Evolutionary conservation across 2,113 vertebrate genomes (phyloP).

Genomic region (Gymnarchus niloticus): DNA sequence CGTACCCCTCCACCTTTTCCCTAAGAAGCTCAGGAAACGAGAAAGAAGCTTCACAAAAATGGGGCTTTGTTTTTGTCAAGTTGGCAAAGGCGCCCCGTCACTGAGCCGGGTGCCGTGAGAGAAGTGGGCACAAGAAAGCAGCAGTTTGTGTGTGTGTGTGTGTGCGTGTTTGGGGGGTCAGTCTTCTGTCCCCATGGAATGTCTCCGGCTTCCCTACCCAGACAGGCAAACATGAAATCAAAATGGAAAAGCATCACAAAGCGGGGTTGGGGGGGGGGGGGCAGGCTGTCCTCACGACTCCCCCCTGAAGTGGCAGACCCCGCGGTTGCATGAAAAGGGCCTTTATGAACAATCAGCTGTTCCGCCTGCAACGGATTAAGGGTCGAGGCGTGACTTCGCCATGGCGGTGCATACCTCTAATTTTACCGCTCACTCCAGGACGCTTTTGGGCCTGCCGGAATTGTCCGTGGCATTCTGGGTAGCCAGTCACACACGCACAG

Average conservation of each 20-base stretch:
- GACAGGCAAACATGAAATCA: slow-evolving; percentile 65
- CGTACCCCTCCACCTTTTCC: not conserved
- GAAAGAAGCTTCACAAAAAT: slow-evolving; percentile 64
- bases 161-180: slow-evolving; percentile 20
- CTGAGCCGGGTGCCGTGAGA: slow-evolving; percentile 35
- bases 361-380: slow-evolving; percentile 57
- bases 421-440: slow-evolving; percentile 45
- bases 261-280: slow-evolving; percentile 23
- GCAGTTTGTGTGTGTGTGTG: not conserved
- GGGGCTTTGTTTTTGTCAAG: slow-evolving; percentile 64
- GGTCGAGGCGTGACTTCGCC: slow-evolving; percentile 44
- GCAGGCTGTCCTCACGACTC: slow-evolving; percentile 42
- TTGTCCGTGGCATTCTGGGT: slow-evolving; percentile 8
- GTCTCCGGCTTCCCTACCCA: slow-evolving; percentile 40
- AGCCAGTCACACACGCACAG: not conserved
- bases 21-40: slow-evolving; percentile 34
- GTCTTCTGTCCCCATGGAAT: slow-evolving; percentile 43
- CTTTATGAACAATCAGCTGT: slow-evolving; percentile 63
- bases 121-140: not conserved
- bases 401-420: slow-evolving; percentile 39
- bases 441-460: not conserved
- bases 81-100: slow-evolving; percentile 46
- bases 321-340: slow-evolving; percentile 52
- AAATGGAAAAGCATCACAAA: slow-evolving; percentile 67
- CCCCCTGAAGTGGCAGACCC: slow-evolving; percentile 46